A percentile compares a stretch with the other conserved stretches of the same genome.
Evolutionary conservation across 1,140 invertebrate species (phyloP).

Genomic region (Drosophila takahashii): DNA sequence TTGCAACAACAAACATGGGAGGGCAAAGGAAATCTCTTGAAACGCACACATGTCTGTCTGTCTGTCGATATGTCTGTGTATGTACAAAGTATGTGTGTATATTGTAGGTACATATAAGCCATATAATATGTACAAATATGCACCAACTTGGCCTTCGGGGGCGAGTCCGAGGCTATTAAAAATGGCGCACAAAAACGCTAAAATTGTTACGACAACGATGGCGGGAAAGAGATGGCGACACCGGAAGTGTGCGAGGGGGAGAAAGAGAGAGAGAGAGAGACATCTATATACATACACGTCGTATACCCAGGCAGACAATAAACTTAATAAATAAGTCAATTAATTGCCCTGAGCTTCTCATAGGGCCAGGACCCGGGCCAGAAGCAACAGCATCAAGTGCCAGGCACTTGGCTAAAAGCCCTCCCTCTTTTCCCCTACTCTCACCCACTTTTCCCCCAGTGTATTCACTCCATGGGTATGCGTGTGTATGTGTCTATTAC

Average conservation of each 20-base stretch:
- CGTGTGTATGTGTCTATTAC: slow-evolving; percentile 32
- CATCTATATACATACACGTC: neutral
- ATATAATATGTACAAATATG: slow-evolving; percentile 38
- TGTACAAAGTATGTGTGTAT: neutral
- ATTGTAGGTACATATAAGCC: neutral
- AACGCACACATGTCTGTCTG: slow-evolving; percentile 9
- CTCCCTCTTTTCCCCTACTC: neutral
- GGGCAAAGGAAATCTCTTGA: slow-evolving; percentile 32
- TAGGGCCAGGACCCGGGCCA: slow-evolving; percentile 41
- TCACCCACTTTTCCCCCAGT: neutral
- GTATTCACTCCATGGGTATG: neutral
- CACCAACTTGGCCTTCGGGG: slow-evolving; percentile 56
- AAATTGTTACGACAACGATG: slow-evolving; percentile 65
- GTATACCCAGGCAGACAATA: slow-evolving; percentile 58
- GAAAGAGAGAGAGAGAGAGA: slow-evolving; percentile 1
- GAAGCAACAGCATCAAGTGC: slow-evolving; percentile 65
- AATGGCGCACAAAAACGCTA: slow-evolving; percentile 75
- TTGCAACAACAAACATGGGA: slow-evolving; percentile 30
- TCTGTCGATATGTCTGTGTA: neutral
- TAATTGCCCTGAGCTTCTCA: slow-evolving; percentile 68
- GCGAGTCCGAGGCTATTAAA: slow-evolving; percentile 75
- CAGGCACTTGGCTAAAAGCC: slow-evolving; percentile 34
- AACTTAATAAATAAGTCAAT: slow-evolving; percentile 83
- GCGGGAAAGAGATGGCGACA: slow-evolving; percentile 17
- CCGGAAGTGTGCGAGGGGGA: slow-evolving; percentile 13